Conservation (phyloP, 2,888 invertebrate genomes). For the Eledone cirrhosa region DNA sequence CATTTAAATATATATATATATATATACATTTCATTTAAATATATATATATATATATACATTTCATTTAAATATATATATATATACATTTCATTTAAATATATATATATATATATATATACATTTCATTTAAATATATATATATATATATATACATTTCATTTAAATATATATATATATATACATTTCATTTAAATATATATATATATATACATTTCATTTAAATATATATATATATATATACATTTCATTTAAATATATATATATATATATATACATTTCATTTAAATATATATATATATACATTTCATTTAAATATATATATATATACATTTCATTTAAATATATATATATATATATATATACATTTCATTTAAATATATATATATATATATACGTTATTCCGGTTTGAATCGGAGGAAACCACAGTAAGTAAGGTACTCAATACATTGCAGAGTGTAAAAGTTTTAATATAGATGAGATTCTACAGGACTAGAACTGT, state of each 20-base stretch:
- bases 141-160: neutral
- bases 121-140: neutral
- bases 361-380: neutral
- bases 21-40: neutral
- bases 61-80: neutral
- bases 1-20: neutral
- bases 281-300: neutral
- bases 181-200: neutral
- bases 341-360: neutral
- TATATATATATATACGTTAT: too few species aligned
- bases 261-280: neutral
- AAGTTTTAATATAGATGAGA: too few species aligned
- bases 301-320: neutral
- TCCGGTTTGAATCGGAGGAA: too few species aligned
- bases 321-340: neutral
- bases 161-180: neutral
- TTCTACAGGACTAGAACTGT: too few species aligned
- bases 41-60: neutral
- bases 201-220: neutral
- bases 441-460: too few species aligned
- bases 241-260: neutral
- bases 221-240: constrained; percentile 2
- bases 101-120: neutral
- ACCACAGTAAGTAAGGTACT: too few species aligned
- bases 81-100: neutral